Evolutionary conservation across 2,888 invertebrate genomes (phyloP).

Genomic region (Drosophila fulvimacula): DNA sequence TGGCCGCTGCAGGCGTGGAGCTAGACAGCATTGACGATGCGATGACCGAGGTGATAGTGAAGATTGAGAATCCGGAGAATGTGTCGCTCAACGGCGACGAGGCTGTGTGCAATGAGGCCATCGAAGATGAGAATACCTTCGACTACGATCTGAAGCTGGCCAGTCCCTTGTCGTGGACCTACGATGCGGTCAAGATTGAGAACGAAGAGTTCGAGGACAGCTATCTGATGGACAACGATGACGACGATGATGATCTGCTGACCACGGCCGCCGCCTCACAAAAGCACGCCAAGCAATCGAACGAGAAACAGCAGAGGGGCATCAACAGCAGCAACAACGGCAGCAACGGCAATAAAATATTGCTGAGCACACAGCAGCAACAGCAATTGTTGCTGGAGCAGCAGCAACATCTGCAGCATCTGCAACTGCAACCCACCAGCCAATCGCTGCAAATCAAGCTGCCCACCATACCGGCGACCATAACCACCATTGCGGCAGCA

Average conservation of each 20-base stretch:
- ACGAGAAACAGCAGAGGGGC: conserved; percentile 57
- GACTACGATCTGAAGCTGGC: conserved; percentile 84
- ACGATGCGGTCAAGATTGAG: conserved; percentile 84
- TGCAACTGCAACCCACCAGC: conserved; percentile 79
- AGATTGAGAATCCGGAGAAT: conserved; percentile 80
- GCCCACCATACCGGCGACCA: conserved; percentile 81
- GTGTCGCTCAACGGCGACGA: conserved; percentile 78
- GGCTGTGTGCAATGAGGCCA: conserved; percentile 74
- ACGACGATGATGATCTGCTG: conserved; percentile 81
- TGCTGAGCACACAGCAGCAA: conserved; percentile 62
- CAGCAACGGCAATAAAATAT: conserved; percentile 44
- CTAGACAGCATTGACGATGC: conserved; percentile 81
- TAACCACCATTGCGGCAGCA: conserved; percentile 66
- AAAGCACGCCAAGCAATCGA: conserved; percentile 77
- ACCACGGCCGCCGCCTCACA: conserved; percentile 78
- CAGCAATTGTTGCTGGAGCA: conserved; percentile 77
- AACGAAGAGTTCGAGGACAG: conserved; percentile 84
- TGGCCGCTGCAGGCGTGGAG: conserved; percentile 81
- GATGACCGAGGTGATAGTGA: conserved; percentile 83
- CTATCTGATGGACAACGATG: conserved; percentile 80
- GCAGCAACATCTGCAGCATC: conserved; percentile 79
- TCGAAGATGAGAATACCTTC: conserved; percentile 75
- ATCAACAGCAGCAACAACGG: conserved; percentile 49
- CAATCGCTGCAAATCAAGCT: conserved; percentile 80
- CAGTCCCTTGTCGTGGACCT: conserved; percentile 85